Conservation (phyloP, 2,113 vertebrate species). For the Emberiza fucata region DNA sequence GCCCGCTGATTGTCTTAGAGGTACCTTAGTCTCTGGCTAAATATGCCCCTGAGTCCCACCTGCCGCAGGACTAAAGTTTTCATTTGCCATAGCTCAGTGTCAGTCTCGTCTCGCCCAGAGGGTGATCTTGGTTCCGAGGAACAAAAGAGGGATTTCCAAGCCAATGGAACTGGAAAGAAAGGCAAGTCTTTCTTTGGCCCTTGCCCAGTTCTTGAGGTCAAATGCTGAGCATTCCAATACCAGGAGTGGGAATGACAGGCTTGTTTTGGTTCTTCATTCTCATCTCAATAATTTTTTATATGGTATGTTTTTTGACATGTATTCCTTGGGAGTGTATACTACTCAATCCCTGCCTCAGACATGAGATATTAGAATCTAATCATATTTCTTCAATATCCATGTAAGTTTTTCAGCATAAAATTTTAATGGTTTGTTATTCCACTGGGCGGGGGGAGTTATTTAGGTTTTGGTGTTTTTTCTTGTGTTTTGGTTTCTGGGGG, state of each 20-base stretch:
- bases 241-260: background rate
- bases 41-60: rapidly evolving
- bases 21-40: background rate
- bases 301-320: background rate
- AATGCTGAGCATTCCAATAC: background rate
- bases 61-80: background rate
- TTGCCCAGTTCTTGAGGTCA: background rate
- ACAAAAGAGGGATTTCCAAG: background rate
- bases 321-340: background rate
- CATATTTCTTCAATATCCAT: background rate
- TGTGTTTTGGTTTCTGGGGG: background rate
- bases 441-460: too few relatives aligned
- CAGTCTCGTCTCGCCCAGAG: background rate
- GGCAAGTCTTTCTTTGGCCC: background rate
- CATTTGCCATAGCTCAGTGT: background rate
- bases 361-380: background rate
- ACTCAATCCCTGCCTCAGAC: background rate
- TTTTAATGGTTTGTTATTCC: background rate
- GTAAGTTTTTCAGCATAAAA: background rate
- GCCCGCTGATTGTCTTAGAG: background rate
- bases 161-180: background rate
- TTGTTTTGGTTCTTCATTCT: background rate
- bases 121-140: background rate
- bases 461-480: too few relatives aligned
- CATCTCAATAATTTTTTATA: background rate